Base-by-base conservation (phyloP, 2,888 invertebrate species). In the Andricus quercusramuli region DNA sequence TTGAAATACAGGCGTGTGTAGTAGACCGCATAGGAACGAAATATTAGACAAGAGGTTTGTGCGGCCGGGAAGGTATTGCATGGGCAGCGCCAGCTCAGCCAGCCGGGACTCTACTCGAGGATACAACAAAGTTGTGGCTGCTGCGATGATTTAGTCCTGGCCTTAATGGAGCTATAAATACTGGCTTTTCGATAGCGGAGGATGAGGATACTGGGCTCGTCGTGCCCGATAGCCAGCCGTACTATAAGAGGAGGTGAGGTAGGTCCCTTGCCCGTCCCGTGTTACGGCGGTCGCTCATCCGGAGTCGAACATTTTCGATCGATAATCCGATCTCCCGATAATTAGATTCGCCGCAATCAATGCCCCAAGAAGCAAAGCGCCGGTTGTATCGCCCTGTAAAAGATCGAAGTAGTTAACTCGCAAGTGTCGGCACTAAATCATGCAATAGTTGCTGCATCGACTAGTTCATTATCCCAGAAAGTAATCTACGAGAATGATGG, bases 91-190 rank as follows among this genome's bases (percentile, higher is more conserved):
- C 32, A 37, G 37, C 37, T 9, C 37, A 86, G 83, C 79, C 83
- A 81, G 85, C 83, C 85, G 79, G 83, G 80, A 70, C 77, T 62
- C 70, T 79, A 70, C 77, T 62, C 70, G 64, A 86, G 88, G 87
- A 87, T 90, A 91, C 91, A 91, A 91, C 91, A 92, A 93, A 94
- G 93, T 94, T 94, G 94, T 93, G 93, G 94, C 93, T 93, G 88
- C 92, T 89, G 91, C 92, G 92, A 94, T 94, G 94, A 94, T 94
- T 94, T 94, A 94, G 94, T 93, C 93, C 92, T 93, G 91, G 93
- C 93, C 94, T 94, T 94, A 94, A 94, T 94, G 94, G 94, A 93
- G 93, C 94, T 94, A 94, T 94, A 94, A 94, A 94, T 94, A 94
- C 93, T 93, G 92, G 93, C 93, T 94, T 94, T 94, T 94, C 94